Conservation (phyloP, 2,888 invertebrate genomes). For the Eurytoma adleriae region DNA sequence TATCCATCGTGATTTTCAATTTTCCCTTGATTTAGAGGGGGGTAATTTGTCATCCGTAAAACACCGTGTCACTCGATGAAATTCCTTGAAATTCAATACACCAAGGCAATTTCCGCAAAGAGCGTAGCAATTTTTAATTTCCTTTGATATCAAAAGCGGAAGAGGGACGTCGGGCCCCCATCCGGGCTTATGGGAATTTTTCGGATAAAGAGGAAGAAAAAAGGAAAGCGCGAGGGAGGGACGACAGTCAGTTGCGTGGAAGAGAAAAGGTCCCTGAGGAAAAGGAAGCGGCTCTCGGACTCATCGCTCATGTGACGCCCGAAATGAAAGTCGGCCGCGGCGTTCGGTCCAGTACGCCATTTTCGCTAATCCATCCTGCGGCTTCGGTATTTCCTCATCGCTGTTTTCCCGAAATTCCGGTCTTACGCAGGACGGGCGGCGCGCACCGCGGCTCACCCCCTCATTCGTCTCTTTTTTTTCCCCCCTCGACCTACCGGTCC, state of each 20-base stretch:
- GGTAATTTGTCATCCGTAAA: too few species aligned
- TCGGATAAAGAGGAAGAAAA: background rate
- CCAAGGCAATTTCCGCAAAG: too few species aligned
- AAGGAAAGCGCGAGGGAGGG: background rate
- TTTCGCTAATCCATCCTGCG: slow-evolving; percentile 13
- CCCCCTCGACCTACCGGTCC: background rate
- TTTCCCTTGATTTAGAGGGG: too few species aligned
- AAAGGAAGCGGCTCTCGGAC: background rate
- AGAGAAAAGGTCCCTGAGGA: background rate
- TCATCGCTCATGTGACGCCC: slow-evolving; percentile 14
- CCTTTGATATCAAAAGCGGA: too few species aligned
- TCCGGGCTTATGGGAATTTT: too few species aligned
- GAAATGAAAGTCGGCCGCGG: slow-evolving; percentile 11
- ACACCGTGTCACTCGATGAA: too few species aligned
- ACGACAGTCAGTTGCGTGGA: background rate
- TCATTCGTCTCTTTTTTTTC: background rate
- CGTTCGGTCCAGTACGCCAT: background rate
- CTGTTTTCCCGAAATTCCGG: slow-evolving; percentile 6
- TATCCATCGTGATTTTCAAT: too few species aligned
- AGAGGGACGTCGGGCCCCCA: too few species aligned
- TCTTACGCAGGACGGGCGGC: background rate
- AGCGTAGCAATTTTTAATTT: too few species aligned
- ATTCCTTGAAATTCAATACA: too few species aligned
- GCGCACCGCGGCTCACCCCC: background rate
- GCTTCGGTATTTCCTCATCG: slow-evolving; percentile 22